Evolutionary conservation across 30 jellyfish, hydroid and myxozoan genomes (phyloP).

Genomic region (Mastigias papua): DNA sequence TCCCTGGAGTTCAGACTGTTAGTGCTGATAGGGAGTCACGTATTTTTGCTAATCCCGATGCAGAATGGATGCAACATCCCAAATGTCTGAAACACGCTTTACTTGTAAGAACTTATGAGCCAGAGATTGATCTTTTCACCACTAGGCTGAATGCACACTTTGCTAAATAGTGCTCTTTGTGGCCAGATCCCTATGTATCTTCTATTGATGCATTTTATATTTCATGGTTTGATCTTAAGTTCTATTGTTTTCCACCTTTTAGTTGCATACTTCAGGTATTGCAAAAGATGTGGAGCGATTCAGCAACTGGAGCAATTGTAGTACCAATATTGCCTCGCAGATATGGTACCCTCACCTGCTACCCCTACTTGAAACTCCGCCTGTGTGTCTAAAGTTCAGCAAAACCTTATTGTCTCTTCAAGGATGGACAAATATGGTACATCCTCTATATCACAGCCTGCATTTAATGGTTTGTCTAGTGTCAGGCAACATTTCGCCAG

Average conservation of each 20-base stretch:
- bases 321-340: conserved; percentile 50
- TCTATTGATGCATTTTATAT: background rate
- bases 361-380: conserved; percentile 8
- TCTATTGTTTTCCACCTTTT: conserved; percentile 2
- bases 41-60: background rate
- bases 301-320: no score
- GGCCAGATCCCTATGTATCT: conserved; percentile 13
- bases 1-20: background rate
- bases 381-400: conserved; percentile 5
- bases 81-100: background rate
- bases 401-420: background rate
- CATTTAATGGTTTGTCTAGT: conserved; percentile 4
- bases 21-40: background rate
- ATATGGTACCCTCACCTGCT: conserved; percentile 42
- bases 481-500: conserved; percentile 1
- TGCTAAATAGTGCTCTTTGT: conserved; percentile 2
- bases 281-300: no score
- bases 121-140: conserved; percentile 8
- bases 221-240: background rate
- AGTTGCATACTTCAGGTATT: conserved; percentile 23
- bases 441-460: conserved; percentile 12
- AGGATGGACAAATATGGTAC: conserved; percentile 2
- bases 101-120: background rate
- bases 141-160: conserved; percentile 4
- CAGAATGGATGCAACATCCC: background rate